phyloP scores from a whole-genome alignment of 2,888 invertebrate genomes.

The Pollenia labialis region DNA sequence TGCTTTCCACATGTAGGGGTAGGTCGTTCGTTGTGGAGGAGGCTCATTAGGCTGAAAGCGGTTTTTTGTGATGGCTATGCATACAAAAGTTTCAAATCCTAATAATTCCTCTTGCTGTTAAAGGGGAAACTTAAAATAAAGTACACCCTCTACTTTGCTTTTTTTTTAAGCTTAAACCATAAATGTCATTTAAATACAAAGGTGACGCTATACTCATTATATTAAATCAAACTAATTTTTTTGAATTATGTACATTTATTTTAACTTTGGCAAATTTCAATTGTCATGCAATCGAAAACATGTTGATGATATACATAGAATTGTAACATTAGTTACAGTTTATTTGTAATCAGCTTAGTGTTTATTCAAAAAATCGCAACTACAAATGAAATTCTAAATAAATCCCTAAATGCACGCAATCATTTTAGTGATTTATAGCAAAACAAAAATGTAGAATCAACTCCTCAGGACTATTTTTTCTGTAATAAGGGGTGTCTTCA shows the following conservation, averaged over 20 bases:
- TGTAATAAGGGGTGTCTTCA: neutral
- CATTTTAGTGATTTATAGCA: slow-evolving; percentile 6
- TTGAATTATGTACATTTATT: slow-evolving; percentile 1
- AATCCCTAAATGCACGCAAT: slow-evolving; percentile 68
- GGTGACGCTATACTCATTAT: slow-evolving; percentile 67
- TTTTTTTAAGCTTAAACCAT: neutral
- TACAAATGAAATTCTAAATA: slow-evolving; percentile 17
- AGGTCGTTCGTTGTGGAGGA: too few species aligned
- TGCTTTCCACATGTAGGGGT: too few species aligned
- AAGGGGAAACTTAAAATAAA: too few species aligned
- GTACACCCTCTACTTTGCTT: neutral
- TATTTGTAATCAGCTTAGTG: slow-evolving; percentile 61
- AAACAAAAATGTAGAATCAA: slow-evolving; percentile 11
- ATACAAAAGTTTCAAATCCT: too few species aligned
- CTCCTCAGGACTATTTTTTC: slow-evolving; percentile 14
- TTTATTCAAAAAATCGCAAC: slow-evolving; percentile 33
- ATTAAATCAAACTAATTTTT: slow-evolving; percentile 53
- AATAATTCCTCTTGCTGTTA: too few species aligned
- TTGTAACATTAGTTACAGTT: slow-evolving; percentile 30
- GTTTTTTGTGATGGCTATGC: too few species aligned
- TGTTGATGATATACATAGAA: slow-evolving; percentile 28
- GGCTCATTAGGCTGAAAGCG: too few species aligned
- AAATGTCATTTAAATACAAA: slow-evolving; percentile 49
- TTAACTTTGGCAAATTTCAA: slow-evolving; percentile 9
- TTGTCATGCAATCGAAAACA: slow-evolving; percentile 67